Percentiles rank a stretch among this genome's conserved stretches.
Conservation (phyloP, 1,140 invertebrate genomes). For the Pissodes strobi region DNA sequence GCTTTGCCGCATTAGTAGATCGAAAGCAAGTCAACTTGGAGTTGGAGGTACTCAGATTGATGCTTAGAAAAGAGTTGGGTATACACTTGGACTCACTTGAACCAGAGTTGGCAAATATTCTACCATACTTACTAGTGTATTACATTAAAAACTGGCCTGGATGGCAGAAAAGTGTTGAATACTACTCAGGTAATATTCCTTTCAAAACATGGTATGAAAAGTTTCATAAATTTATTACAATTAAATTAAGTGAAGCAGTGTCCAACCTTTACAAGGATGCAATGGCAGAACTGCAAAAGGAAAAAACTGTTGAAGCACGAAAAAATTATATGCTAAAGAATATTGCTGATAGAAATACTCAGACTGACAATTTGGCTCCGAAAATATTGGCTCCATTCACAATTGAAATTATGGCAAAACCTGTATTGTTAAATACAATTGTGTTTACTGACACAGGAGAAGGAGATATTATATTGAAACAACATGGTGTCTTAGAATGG, state of each 20-base stretch:
- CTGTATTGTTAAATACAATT: slow-evolving; percentile 27
- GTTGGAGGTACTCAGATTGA: slow-evolving; percentile 28
- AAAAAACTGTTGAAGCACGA: neutral
- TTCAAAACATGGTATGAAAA: slow-evolving; percentile 39
- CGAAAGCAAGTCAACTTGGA: slow-evolving; percentile 39
- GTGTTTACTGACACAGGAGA: slow-evolving; percentile 31
- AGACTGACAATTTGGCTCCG: slow-evolving; percentile 25
- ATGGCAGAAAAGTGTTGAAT: slow-evolving; percentile 39
- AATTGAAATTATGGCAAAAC: slow-evolving; percentile 25
- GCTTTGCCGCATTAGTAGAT: slow-evolving; percentile 37
- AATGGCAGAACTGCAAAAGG: neutral
- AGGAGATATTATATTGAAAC: slow-evolving; percentile 34
- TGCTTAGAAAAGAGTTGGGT: slow-evolving; percentile 35
- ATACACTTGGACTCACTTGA: slow-evolving; percentile 30
- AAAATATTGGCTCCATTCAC: slow-evolving; percentile 29
- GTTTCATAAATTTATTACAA: slow-evolving; percentile 34
- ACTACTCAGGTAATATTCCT: slow-evolving; percentile 34
- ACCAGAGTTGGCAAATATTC: neutral
- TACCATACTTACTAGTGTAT: slow-evolving; percentile 38
- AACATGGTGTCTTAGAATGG: slow-evolving; percentile 31
- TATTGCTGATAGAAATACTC: slow-evolving; percentile 24
- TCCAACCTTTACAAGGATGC: slow-evolving; percentile 11
- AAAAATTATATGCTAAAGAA: slow-evolving; percentile 18
- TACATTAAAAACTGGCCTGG: slow-evolving; percentile 43
- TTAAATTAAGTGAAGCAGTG: slow-evolving; percentile 32